Base-by-base conservation (phyloP, 1,140 invertebrate genomes). In the Trinorchestia longiramus region DNA sequence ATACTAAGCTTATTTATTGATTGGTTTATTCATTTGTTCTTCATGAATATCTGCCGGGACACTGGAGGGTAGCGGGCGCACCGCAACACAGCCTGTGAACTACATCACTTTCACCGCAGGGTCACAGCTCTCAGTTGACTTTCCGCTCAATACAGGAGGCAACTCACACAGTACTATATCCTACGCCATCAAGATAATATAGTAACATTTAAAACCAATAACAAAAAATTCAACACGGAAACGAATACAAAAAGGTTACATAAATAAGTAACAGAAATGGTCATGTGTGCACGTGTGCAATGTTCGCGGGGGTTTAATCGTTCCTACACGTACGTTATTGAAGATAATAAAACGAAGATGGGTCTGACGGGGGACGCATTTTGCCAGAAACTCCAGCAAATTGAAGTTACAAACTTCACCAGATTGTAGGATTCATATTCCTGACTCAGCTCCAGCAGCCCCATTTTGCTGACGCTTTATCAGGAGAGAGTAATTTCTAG, bases 51-150 rank as follows among this genome's bases (percentile, higher is more conserved):
- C 62, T 77, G 15, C 8, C 15, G 28, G 47, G 47, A 53, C 47
- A 53, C 47, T 8, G 47, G 47, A 53, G 47, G 6, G 19, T 19
- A 53, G 62, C 8, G 47, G 62, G 11, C 15, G 62, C 28, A 77
- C 62, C 88, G 87, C 4, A 3, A 90, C 88, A 19, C 41, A 4
- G 43, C n/a, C 88, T 8, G 88, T 41, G 3, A 1, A 90, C 88
- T 17, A 42, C 42, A 42, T 90, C 88, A 90, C 88, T 90, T 90
- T 90, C 88, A 90, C 88, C 43, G 88, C 88, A 36, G 62, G 62
- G 62, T 77, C 62, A 36, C 15, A 77, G 15, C 62, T 36, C 28
- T 11, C 8, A 77, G 62, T 23, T 36, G 11, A 77, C 62, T 77
- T 36, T 77, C 62, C 36, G 62, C 62, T 77, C 15, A 11, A 36